phyloP scores from a whole-genome alignment of 2,888 invertebrate genomes.

The Drosophila dives region DNA sequence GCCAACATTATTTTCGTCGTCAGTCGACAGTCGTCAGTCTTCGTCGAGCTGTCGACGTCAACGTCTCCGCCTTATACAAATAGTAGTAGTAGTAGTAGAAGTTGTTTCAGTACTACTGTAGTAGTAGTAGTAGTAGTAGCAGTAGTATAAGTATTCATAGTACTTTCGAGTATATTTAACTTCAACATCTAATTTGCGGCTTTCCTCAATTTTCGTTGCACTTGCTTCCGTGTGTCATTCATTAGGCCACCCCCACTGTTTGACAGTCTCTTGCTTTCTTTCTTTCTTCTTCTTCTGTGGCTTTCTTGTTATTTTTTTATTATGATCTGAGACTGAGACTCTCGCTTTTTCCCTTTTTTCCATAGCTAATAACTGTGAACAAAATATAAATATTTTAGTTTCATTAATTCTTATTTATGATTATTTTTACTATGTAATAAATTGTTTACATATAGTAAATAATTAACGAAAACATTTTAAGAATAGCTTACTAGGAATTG shows the following conservation, averaged over 20 bases:
- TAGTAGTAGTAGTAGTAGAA: neutral
- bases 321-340: neutral
- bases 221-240: conserved; percentile 53
- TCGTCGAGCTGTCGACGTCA: conserved; percentile 12
- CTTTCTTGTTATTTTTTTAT: conserved; percentile 22
- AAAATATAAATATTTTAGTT: no score
- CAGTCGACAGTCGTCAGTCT: conserved; percentile 13
- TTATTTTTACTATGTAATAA: no score
- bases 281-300: conserved; percentile 13
- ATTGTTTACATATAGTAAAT: neutral
- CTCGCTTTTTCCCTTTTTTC: neutral
- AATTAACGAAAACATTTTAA: neutral
- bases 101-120: neutral
- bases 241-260: conserved; percentile 25
- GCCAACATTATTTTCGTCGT: conserved; percentile 69
- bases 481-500: no score
- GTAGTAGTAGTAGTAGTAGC: neutral
- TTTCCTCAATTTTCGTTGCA: conserved; percentile 53
- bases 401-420: no score
- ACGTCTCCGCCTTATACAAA: conserved; percentile 4
- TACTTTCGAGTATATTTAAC: conserved; percentile 32
- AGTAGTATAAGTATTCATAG: neutral
- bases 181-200: conserved; percentile 74
- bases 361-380: no score
- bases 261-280: conserved; percentile 21